Conservation (phyloP, 1,140 invertebrate genomes). For the Dendrolimus punctatus region DNA sequence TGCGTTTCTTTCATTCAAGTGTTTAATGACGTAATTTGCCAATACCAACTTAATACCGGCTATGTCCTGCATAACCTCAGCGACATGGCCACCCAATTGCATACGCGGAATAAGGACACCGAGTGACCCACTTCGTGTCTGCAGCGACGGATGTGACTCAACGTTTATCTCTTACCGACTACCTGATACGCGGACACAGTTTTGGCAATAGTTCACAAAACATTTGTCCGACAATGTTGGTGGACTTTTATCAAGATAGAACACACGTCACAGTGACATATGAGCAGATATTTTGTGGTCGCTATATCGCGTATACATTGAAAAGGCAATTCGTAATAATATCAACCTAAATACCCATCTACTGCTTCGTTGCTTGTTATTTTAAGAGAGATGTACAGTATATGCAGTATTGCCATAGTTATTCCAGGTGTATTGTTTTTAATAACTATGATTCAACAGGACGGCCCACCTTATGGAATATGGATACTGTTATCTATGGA, state of each 20-base stretch:
- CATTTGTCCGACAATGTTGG: background rate
- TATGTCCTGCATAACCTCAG: background rate
- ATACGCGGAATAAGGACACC: slow-evolving; percentile 8
- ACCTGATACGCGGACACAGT: slow-evolving; percentile 8
- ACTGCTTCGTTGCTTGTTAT: too few relatives aligned
- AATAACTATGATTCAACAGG: too few relatives aligned
- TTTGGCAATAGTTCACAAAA: slow-evolving; percentile 6
- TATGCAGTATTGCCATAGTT: too few relatives aligned
- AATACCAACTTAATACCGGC: background rate
- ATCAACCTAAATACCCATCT: too few relatives aligned
- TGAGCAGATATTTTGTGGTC: too few relatives aligned
- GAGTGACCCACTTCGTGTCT: slow-evolving; percentile 8
- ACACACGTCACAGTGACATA: too few relatives aligned
- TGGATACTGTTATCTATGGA: too few relatives aligned
- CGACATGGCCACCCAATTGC: slow-evolving; percentile 3
- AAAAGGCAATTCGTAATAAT: too few relatives aligned
- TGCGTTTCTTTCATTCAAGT: background rate
- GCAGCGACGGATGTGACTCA: slow-evolving; percentile 7
- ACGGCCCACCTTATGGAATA: too few relatives aligned
- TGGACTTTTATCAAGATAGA: background rate
- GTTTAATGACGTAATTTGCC: background rate
- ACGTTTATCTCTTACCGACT: slow-evolving; percentile 7
- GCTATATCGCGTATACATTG: too few relatives aligned
- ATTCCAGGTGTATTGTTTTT: too few relatives aligned
- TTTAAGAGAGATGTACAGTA: too few relatives aligned